Percentiles rank a stretch among this genome's conserved stretches.
These are phyloP conservation scores for Euura lappo DNA, from an alignment of 1,140 invertebrate genomes.

Conservation along the genomic window DNA sequence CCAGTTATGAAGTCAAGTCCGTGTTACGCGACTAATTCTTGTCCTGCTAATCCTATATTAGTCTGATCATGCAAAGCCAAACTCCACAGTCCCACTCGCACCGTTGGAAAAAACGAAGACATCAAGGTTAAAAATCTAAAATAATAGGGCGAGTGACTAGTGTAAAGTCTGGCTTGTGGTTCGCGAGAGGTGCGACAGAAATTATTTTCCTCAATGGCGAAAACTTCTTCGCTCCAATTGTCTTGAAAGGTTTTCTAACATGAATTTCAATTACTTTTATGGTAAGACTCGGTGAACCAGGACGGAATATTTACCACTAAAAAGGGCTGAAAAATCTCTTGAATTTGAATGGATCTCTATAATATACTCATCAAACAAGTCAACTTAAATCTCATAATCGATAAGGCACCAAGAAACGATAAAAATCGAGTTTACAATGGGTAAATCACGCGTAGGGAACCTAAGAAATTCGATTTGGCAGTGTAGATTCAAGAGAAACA, in stretches of 20 bases:
- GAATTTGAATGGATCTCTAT: no score
- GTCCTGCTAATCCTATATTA: not conserved
- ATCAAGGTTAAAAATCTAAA: constrained; percentile 14
- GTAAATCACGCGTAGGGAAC: not conserved
- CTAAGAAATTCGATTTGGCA: not conserved
- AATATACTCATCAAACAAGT: no score
- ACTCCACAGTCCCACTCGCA: constrained; percentile 54
- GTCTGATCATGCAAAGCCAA: constrained; percentile 27
- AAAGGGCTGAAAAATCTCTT: no score
- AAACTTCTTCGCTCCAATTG: no score
- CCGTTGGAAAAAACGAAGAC: constrained; percentile 7
- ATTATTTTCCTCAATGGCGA: not conserved
- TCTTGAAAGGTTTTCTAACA: no score
- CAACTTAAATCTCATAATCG: no score
- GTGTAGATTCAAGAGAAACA: not conserved
- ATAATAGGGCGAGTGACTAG: constrained; percentile 42
- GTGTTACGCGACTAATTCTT: not conserved
- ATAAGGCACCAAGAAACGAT: no score
- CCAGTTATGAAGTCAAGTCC: constrained; percentile 8
- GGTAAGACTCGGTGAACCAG: no score
- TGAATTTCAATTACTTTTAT: no score
- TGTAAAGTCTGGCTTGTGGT: constrained; percentile 46
- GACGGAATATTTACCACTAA: no score
- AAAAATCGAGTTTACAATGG: not conserved
- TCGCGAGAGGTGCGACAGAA: not conserved